Percentiles rank a stretch among this genome's conserved stretches.
These are phyloP conservation scores for Aradus depressus DNA, from an alignment of 2,888 invertebrate genomes.

Conservation along the genomic window DNA sequence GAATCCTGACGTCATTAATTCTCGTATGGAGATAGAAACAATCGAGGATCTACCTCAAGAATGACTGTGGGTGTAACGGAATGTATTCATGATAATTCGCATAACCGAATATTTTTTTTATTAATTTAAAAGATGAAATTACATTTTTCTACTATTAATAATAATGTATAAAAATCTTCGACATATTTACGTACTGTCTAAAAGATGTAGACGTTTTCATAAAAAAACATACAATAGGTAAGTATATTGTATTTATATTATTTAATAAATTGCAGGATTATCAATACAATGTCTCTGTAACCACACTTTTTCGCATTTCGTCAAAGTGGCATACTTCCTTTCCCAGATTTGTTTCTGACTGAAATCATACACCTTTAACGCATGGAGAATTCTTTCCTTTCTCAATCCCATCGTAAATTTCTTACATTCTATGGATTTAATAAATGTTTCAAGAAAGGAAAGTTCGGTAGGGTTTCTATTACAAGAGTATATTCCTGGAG, in stretches of 20 bases:
- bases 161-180: not conserved
- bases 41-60: too few relatives aligned
- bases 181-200: not conserved
- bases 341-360: conserved; percentile 1
- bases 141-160: not conserved
- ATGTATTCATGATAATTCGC: too few relatives aligned
- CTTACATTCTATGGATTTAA: conserved; percentile 1
- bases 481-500: conserved; percentile 7
- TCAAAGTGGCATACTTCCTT: not conserved
- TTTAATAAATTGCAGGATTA: not conserved
- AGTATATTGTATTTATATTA: too few relatives aligned
- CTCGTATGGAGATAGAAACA: too few relatives aligned
- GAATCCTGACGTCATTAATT: too few relatives aligned
- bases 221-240: not conserved
- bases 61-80: too few relatives aligned
- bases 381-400: conserved; percentile 2
- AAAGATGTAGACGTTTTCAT: not conserved
- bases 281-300: conserved; percentile 7
- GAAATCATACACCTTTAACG: conserved; percentile 1
- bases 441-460: conserved; percentile 3
- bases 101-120: too few relatives aligned
- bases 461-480: not conserved
- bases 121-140: not conserved
- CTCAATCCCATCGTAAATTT: conserved; percentile 5
- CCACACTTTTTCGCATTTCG: conserved; percentile 1